Base-by-base conservation (phyloP, 2,888 invertebrate genomes). In the Drosophila hamatofila region DNA sequence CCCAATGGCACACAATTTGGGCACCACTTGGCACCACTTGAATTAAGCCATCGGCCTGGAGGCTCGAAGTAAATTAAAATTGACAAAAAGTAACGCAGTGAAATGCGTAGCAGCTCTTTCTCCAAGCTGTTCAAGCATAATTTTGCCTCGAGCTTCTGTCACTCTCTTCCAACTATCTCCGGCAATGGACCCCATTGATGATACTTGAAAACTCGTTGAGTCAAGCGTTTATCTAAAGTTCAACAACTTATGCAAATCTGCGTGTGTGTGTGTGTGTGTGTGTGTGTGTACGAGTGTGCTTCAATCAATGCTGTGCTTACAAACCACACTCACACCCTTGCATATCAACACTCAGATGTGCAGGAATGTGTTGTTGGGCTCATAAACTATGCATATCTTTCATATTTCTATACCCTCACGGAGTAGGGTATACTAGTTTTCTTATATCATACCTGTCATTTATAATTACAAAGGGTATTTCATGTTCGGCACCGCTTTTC, bases 181-280 rank as follows among this genome's bases (percentile, higher is more conserved):
- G 55, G 41, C 39, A 39, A 21, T 55, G 55, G 55, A 55, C 41
- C 27, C 55, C 27, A 25, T 27, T 14, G 35, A 37, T 41, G 65
- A 63, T 44, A 63, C 66, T 66, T 48, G 55, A 63, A 66, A 41
- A 39, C 39, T 54, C 33, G 66, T 62, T 37, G 52, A 52, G 23
- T 41, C 39, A 21, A 48, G 33, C 83, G 70, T 83, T 85, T 85
- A 84, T 85, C 83, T 84, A 83, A 81, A 84, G 83, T 84, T 84
- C 83, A 84, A 84, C 83, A 85, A 83, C 83, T 85, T 86, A 80
- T 85, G 83, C 81, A 81, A 85, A 83, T 85, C 69, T 65, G 66
- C 66, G 42, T 21, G 57, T 49, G 68, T 68, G 78, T 61, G 71
- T 80, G 75, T 78, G 72, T 72, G 56, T 41, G 54, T 58, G 68